Evolutionary conservation across 2,113 vertebrate genomes (phyloP).

Genomic region (Lathamus discolor): DNA sequence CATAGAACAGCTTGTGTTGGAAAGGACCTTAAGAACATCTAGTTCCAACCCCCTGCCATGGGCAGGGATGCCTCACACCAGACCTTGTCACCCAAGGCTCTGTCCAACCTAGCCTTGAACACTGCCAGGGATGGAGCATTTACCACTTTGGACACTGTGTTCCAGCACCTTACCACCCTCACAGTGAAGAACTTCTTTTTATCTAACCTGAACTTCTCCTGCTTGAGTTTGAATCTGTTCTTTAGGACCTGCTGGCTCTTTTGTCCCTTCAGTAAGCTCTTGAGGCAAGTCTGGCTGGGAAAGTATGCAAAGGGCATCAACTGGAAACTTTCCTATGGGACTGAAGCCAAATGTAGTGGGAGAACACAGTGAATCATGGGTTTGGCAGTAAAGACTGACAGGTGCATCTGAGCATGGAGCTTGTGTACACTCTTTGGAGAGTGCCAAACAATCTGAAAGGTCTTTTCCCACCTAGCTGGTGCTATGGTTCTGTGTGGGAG

Average conservation of each 20-base stretch:
- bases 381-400: conserved; percentile 14
- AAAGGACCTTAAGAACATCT: neutral
- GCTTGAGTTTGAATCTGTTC: neutral
- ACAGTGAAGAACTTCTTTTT: neutral
- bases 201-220: neutral
- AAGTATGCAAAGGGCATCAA: neutral
- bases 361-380: neutral
- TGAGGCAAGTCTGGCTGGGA: neutral
- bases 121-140: neutral
- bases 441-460: neutral
- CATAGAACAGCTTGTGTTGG: neutral
- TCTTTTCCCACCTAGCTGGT: neutral
- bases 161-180: neutral
- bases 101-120: neutral
- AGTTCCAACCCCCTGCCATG: neutral
- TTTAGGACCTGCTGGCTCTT: neutral
- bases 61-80: neutral
- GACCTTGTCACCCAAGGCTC: neutral
- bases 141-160: neutral
- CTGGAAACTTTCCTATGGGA: neutral
- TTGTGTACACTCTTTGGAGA: neutral
- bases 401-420: neutral
- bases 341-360: neutral
- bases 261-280: neutral
- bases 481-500: neutral